Base-by-base conservation (phyloP, 1,140 invertebrate species). In the Pseudomyrmex sp. region DNA sequence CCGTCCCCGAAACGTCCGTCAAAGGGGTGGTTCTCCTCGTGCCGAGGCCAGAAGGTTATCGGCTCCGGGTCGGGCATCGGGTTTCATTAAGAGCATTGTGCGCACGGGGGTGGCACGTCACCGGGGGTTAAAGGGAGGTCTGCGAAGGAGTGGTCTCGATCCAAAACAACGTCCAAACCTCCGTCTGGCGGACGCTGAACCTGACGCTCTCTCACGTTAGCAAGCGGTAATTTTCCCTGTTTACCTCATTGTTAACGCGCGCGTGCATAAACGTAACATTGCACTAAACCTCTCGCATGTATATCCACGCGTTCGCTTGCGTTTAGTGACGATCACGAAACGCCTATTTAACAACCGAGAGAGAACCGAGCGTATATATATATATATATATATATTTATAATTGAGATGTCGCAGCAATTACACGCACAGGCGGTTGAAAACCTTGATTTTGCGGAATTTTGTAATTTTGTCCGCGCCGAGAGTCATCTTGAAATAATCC, bases 31-130 rank as follows among this genome's bases (percentile, higher is more conserved):
- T 56, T 44, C 83, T 86, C 83, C 76, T 82, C 68, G 79, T 63
- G 46, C 77, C 61, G 66, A 54, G 83, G 54, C 12, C 62, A 63
- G 56, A 85, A 86, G 84, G 86, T 85, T 89, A 88, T 85, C 87
- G 83, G 83, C 62, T 44, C 12, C 61, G 72, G 44, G 76, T 69
- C 85, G 35, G 35, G 89, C 89, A 91, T 91, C 88, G 76, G 86
- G 88, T 91, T 91, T 91, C 90, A 91, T 91, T 91, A 91, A 91
- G 90, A 84, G 90, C 88, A 90, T 91, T 91, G 87, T 89, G 69
- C 68, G 76, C 65, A 70, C 62, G 75, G 76, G 62, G 75, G 20
- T 62, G 56, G 52, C 86, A 77, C 86, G 83, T 88, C 85, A 85
- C 82, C 5, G 35, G 35, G 35, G 35, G 84, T 74, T 88, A 56